Base-by-base conservation (phyloP, 2,888 invertebrate species). In the Cheilosia urbana region DNA sequence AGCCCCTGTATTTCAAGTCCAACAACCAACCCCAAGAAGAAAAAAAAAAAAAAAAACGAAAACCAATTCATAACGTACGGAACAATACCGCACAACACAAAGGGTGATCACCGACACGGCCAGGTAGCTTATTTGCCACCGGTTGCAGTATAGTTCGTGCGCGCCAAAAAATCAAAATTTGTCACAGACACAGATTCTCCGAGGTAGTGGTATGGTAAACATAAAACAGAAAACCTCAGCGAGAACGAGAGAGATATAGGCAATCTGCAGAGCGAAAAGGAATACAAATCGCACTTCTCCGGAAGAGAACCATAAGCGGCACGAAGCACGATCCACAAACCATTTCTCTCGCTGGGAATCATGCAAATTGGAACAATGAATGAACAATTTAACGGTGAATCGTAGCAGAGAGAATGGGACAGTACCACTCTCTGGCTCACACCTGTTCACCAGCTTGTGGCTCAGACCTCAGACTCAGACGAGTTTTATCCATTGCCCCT, bases 81-180 rank as follows among this genome's bases (percentile, higher is more conserved):
- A 68, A 81, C 81, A 77, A 81, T 85, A 81, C 76, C 72, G 81
- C 81, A 80, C 82, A 66, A 57, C 40, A 77, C 69, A 85, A 76
- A 85, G 75, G 75, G 69, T 69, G 69, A 63, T 73, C 55, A 49
- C 42, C 58, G 69, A 63, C 71, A 71, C 75, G 72, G 42, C 85
- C 85, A 85, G 85, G 85, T 85, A 85, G 81, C 76, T 80, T 45
- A 58, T 69, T 72, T 60, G 81, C 81, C 85, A 85, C 85, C 85
- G 85, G 85, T 85, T 85, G 81, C 68, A 63, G 21, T 77, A 75
- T 30, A 13, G 37, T 13, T 37, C 37, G 75, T 71, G 81, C 85
- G 62, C 85, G 85, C 85, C 85, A 84, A 84, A 81, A 84, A 40
- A 13, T 69, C 9, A 47, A 80, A 80, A 84, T 84, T 85, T 85